Evolutionary conservation across 2,797 vertebrate genomes (phyloP).

Genomic region (Crocodylus rhombifer): DNA sequence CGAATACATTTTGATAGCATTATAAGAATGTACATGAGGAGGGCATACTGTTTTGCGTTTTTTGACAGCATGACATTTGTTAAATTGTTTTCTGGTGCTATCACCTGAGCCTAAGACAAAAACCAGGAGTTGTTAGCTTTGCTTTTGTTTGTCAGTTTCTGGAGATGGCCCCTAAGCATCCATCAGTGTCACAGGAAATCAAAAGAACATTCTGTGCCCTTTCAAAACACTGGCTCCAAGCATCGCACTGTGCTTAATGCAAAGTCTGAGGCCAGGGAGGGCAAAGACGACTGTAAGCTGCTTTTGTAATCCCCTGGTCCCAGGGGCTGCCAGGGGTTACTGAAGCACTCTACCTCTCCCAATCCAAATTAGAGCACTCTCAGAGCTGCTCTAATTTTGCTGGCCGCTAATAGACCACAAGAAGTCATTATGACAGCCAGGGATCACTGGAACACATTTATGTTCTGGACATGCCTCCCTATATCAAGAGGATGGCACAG

Average conservation of each 20-base stretch:
- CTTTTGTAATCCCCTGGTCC: conserved; percentile 11
- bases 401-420: not conserved
- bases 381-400: not conserved
- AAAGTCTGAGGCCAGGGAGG: not conserved
- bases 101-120: conserved; percentile 23
- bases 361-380: not conserved
- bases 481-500: not conserved
- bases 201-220: conserved; percentile 21
- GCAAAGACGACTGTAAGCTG: not conserved
- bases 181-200: conserved; percentile 53
- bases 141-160: conserved; percentile 43
- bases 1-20: conserved; percentile 47
- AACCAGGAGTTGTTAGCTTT: conserved; percentile 26
- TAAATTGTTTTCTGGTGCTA: conserved; percentile 42
- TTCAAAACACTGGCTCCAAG: conserved; percentile 27
- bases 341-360: not conserved
- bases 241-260: not conserved
- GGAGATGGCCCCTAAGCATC: conserved; percentile 43
- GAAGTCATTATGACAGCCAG: not conserved
- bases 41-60: conserved; percentile 27
- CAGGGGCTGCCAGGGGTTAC: not conserved
- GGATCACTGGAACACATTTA: not conserved
- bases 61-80: not conserved
- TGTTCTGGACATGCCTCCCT: not conserved
- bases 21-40: conserved; percentile 53